These are phyloP conservation scores for Perca schrenkii DNA, from an alignment of 2,113 vertebrate genomes.

Conservation along the genomic window DNA sequence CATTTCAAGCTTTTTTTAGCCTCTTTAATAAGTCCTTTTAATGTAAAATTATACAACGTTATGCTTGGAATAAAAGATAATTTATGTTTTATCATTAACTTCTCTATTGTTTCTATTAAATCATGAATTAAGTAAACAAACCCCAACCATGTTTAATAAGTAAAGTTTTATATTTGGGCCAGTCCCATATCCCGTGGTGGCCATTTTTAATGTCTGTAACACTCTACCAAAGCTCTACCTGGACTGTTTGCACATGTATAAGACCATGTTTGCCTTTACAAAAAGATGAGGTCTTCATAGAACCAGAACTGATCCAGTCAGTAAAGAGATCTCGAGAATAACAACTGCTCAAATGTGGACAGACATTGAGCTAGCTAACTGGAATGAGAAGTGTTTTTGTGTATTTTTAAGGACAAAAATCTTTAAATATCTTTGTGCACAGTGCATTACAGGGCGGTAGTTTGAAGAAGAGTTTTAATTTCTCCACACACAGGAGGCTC, in stretches of 20 bases:
- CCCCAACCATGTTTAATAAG: slow-evolving; percentile 22
- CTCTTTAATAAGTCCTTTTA: neutral
- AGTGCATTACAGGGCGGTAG: neutral
- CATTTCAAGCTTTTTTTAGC: slow-evolving; percentile 6
- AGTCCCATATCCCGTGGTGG: neutral
- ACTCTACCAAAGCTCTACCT: neutral
- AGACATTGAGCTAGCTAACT: neutral
- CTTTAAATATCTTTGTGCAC: neutral
- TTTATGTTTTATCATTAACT: neutral
- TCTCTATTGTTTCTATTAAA: slow-evolving; percentile 18
- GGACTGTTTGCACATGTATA: neutral
- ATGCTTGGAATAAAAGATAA: slow-evolving; percentile 33
- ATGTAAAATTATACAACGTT: neutral
- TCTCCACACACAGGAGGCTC: neutral
- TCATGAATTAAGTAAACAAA: slow-evolving; percentile 4
- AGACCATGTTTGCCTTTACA: neutral
- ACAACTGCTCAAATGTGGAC: too few relatives aligned
- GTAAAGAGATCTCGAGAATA: neutral
- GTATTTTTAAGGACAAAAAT: neutral
- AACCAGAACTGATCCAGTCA: neutral
- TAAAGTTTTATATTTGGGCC: slow-evolving; percentile 1
- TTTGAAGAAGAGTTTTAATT: neutral
- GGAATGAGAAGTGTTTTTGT: too few relatives aligned
- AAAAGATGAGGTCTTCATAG: neutral
- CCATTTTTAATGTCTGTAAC: slow-evolving; percentile 36